These are phyloP conservation scores for Dugesia japonica DNA, from an alignment of 2,888 invertebrate genomes.

Conservation along the genomic window DNA sequence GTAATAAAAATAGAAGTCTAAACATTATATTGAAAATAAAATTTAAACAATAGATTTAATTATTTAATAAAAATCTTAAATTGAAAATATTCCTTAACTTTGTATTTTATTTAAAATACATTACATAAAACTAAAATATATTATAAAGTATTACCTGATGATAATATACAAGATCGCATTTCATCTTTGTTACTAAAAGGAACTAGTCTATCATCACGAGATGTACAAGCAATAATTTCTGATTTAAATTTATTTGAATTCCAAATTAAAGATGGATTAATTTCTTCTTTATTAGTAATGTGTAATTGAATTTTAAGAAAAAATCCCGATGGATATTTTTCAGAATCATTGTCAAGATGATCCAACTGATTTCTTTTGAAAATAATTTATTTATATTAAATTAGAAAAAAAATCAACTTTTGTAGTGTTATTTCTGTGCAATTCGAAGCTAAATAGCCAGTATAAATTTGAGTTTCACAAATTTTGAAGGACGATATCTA, in stretches of 20 bases:
- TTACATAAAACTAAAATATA: too few relatives aligned
- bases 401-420: not conserved
- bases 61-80: too few relatives aligned
- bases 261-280: not conserved
- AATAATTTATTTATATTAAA: too few relatives aligned
- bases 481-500: conserved; percentile 60
- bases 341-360: not conserved
- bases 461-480: conserved; percentile 70
- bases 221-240: not conserved
- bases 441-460: conserved; percentile 64
- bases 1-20: too few relatives aligned
- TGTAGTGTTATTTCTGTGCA: not conserved
- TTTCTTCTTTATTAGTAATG: not conserved
- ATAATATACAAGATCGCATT: not conserved
- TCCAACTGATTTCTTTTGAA: not conserved
- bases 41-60: too few relatives aligned
- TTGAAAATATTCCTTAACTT: too few relatives aligned
- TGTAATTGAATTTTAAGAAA: not conserved
- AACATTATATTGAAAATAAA: too few relatives aligned
- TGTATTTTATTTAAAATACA: too few relatives aligned
- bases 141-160: too few relatives aligned
- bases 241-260: not conserved
- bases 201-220: not conserved
- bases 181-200: not conserved
- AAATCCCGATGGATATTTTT: not conserved